Percentiles rank a stretch among this genome's conserved stretches.
Conservation (phyloP, 2,113 vertebrate species). For the Xenopus tropicalis region UCB_Xtro_10.0 CM004450.2:55340501-55341000, state of each 20-base stretch:
- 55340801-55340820: conserved; percentile 38
- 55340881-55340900: conserved; percentile 25
- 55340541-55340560: too few species aligned
- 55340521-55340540: too few species aligned
- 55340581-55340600: too few species aligned
- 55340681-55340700: background rate
- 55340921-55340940: conserved; percentile 26
- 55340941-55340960: background rate
- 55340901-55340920: conserved; percentile 24
- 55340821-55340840: conserved; percentile 44
- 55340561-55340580: too few species aligned
- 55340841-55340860: conserved; percentile 31
- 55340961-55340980: background rate
- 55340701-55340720: background rate
- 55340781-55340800: conserved; percentile 15
- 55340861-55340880: conserved; percentile 34
- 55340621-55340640: too few species aligned
- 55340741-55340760: conserved; percentile 7
- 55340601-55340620: too few species aligned
- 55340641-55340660: too few species aligned
- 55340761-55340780: conserved; percentile 27
- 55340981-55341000: too few species aligned
- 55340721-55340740: conserved; percentile 2
- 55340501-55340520: too few species aligned
- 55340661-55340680: background rate